Conservation (phyloP, 2,113 vertebrate species). For the Nansenia antarctica region DNA sequence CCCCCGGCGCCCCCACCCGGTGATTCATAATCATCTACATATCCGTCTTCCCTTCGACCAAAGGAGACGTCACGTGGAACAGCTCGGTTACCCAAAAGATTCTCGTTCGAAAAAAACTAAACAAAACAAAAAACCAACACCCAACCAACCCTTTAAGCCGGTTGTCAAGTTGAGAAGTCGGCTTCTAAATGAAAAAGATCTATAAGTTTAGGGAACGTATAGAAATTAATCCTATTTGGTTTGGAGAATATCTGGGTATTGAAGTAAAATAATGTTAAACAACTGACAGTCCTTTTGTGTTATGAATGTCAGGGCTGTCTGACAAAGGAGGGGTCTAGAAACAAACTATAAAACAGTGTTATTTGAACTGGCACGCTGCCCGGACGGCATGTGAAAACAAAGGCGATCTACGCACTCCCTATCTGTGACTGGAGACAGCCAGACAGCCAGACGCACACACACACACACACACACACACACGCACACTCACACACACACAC, state of each 20-base stretch:
- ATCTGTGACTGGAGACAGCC: slow-evolving; percentile 56
- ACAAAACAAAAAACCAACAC: no score
- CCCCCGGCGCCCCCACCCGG: no score
- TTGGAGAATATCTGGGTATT: slow-evolving; percentile 57
- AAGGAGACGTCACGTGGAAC: no score
- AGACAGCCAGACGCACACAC: slow-evolving; percentile 54
- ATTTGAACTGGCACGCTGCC: slow-evolving; percentile 68
- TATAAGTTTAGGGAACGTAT: no score
- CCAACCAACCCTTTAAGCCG: no score
- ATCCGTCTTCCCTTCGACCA: no score
- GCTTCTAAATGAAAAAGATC: no score
- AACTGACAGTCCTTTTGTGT: slow-evolving; percentile 40
- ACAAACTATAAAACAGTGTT: slow-evolving; percentile 60
- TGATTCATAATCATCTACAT: no score
- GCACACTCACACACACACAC: slow-evolving; percentile 42
- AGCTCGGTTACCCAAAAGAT: no score
- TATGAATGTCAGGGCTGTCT: slow-evolving; percentile 38
- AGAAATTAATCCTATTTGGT: no score
- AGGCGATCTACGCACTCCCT: slow-evolving; percentile 51
- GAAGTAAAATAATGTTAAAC: slow-evolving; percentile 54
- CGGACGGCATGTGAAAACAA: slow-evolving; percentile 69
- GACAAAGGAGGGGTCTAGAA: slow-evolving; percentile 61
- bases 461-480: slow-evolving; percentile 37
- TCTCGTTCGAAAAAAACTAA: no score
- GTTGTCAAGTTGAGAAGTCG: no score